Conservation (phyloP, 1,140 invertebrate species). For the Luehdorfia chinensis region DNA sequence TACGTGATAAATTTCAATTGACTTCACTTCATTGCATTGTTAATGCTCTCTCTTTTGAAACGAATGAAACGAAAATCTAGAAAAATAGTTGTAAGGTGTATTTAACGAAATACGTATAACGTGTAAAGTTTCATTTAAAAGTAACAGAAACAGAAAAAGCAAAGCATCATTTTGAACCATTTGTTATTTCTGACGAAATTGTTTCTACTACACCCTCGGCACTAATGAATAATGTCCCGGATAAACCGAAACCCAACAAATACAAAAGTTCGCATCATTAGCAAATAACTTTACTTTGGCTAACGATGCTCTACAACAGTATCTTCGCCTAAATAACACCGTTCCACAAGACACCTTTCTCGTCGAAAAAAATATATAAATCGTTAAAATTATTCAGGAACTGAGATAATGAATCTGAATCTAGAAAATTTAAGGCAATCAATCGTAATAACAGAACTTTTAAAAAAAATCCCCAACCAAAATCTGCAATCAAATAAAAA, state of each 20-base stretch:
- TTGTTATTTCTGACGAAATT: constrained; percentile 17
- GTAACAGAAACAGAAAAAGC: neutral
- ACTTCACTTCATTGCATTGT: neutral
- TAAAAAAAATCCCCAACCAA: too few species aligned
- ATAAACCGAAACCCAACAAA: constrained; percentile 27
- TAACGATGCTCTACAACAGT: constrained; percentile 4
- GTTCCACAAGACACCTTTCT: too few species aligned
- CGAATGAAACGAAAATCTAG: neutral
- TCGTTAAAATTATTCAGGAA: neutral
- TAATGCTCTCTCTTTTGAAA: neutral
- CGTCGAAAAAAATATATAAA: neutral
- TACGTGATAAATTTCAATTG: neutral
- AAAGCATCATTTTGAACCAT: neutral
- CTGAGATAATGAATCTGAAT: too few species aligned
- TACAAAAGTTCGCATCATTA: constrained; percentile 27
- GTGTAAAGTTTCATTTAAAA: neutral
- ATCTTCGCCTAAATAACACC: neutral
- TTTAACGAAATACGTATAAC: neutral
- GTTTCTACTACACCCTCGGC: constrained; percentile 1
- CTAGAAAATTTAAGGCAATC: too few species aligned
- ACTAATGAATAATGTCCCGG: constrained; percentile 17
- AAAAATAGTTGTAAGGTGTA: neutral
- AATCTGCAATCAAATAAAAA: too few species aligned
- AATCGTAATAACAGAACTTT: too few species aligned
- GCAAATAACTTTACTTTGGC: constrained; percentile 16